Base-by-base conservation (phyloP, 2,888 invertebrate genomes). In the Sinelater perroti region DNA sequence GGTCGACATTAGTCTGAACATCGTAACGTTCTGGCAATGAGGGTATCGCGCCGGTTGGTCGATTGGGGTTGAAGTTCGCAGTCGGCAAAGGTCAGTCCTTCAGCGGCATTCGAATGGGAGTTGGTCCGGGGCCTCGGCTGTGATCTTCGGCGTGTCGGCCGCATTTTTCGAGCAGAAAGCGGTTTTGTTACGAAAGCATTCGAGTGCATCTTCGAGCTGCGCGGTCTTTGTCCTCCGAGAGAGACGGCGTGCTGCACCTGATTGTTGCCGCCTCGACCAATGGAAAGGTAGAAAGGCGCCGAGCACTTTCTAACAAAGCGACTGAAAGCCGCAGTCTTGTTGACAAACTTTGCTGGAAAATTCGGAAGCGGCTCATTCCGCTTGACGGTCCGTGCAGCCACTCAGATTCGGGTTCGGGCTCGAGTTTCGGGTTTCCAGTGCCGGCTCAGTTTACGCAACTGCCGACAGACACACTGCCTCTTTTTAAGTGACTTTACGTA, bases 281-380 rank as follows among this genome's bases (percentile, higher is more conserved):
- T 63, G 33, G 55, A 36, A 56, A 45, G 49, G 49, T 61, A 61
- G 61, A 63, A 63, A 63, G 63, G 63, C 42, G 33, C 16, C 36
- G 53, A 46, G 40, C 56, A 61, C 63, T 63, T 63, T 63, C 63
- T 63, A 61, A 53, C 44, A 30, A 42, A 61, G 53, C 45, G 53
- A 61, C 53, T 60, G 61, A 61, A 63, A 61, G 58, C 63, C 31
- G 54, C 56, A 56, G 56, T 60, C 30, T 35, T 55, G 51, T 60
- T 55, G 51, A 56, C 51, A 52, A 60, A 47, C 51, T 56, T 40
- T 28, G 16, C 40, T 13, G 30, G 50, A 59, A 55, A 55, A 49
- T 55, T 54, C 55, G 40, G 59, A 38, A 55, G 31, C 36, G 21
- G 40, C 17, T 49, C 35, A 54, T 50, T 54, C 14, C 26, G 45